A percentile compares a stretch with the other conserved stretches of the same genome.
Conservation (phyloP, 1,140 invertebrate species). For the Spodoptera litura region DNA sequence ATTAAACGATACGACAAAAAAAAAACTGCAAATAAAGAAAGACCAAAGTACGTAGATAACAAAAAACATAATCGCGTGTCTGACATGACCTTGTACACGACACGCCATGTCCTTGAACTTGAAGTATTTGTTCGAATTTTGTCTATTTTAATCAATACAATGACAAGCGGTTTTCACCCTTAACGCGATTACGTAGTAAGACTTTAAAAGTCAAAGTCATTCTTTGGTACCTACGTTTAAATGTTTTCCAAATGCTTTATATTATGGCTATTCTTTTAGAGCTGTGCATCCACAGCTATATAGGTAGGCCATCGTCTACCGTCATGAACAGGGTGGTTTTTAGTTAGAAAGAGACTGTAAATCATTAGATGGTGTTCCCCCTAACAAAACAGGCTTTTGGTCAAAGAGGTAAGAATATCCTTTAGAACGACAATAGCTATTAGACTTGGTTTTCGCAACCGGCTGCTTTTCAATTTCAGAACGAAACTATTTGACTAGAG, state of each 20-base stretch:
- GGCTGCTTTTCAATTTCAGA: too few species aligned
- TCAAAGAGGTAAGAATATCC: too few species aligned
- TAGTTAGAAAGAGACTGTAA: too few species aligned
- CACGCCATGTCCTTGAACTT: slow-evolving; percentile 13
- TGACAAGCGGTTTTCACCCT: slow-evolving; percentile 6
- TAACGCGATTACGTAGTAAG: background rate
- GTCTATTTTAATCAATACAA: slow-evolving; percentile 5
- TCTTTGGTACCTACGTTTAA: background rate
- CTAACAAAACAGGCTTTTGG: too few species aligned
- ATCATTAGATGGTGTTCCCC: too few species aligned
- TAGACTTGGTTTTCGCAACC: too few species aligned
- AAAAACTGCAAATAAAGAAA: slow-evolving; percentile 9
- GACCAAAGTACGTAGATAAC: background rate
- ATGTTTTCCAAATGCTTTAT: background rate
- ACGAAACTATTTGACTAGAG: too few species aligned
- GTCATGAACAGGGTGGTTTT: too few species aligned
- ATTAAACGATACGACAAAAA: slow-evolving; percentile 5
- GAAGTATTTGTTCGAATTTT: slow-evolving; percentile 12
- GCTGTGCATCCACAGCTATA: too few species aligned
- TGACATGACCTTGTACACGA: slow-evolving; percentile 2
- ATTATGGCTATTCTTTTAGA: too few species aligned
- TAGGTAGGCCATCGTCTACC: too few species aligned
- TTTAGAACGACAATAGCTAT: too few species aligned
- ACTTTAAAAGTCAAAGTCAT: background rate
- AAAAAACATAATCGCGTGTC: slow-evolving; percentile 9